Base-by-base conservation (phyloP, 2,888 invertebrate genomes). In the Dryobotodes eremita region DNA sequence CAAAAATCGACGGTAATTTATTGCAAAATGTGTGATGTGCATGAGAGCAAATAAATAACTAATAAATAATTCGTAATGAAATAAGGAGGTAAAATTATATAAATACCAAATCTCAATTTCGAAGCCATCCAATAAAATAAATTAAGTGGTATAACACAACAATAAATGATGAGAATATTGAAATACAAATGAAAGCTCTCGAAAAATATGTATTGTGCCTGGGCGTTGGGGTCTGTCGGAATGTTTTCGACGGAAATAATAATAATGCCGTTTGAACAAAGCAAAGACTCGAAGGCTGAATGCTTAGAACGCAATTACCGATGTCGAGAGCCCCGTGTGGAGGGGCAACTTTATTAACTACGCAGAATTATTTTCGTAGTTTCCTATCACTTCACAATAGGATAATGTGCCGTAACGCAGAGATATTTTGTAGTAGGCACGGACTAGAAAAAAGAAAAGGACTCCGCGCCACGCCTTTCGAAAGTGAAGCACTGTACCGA, bases 231-330 rank as follows among this genome's bases (percentile, higher is more conserved):
- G 84, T 82, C 86, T 85, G 83, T 81, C 77, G 91, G 91, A 92
- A 92, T 94, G 93, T 93, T 94, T 92, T 92, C 90, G 91, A 89
- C 90, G 92, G 90, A 92, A 93, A 93, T 94, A 93, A 94, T 94
- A 94, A 94, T 93, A 92, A 92, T 80, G 84, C 75, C 81, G 77
- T 90, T 91, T 92, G 91, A 94, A 95, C 94, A 94, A 94, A 94
- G 92, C 92, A 91, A 91, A 89, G 91, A 89, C 90, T 93, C 92
- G 91, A 91, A 84, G 89, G 91, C 92, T 92, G 93, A 92, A 92
- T 93, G 90, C 91, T 93, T 92, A 91, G 91, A 89, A 90, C 89
- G 93, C 91, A 93, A 94, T 94, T 93, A 94, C 91, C 91, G 90
- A 92, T 92, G 92, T 92, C 84, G 88, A 89, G 88, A 88, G 88